Evolutionary conservation across 2,113 vertebrate species (phyloP).

Genomic region (Anarrhichthys ocellatus): DNA sequence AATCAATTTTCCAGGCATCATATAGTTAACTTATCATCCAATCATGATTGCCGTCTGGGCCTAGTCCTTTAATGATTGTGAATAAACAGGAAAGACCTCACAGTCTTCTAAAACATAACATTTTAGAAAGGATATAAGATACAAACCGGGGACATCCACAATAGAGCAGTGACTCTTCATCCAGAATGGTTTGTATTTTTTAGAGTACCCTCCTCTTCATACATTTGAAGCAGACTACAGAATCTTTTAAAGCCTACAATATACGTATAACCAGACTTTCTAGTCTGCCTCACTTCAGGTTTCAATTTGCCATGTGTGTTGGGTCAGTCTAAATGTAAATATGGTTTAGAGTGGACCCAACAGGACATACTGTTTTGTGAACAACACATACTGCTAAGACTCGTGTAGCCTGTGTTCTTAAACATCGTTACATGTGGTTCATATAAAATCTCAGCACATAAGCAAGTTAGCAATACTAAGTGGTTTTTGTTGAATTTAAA

Average conservation of each 20-base stretch:
- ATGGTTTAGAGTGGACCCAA: neutral
- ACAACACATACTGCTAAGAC: neutral
- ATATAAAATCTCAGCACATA: neutral
- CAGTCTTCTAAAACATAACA: neutral
- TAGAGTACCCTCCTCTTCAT: neutral
- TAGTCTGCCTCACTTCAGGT: neutral
- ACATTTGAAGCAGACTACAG: neutral
- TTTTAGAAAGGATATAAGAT: constrained; percentile 6
- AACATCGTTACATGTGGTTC: neutral
- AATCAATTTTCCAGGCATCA: neutral
- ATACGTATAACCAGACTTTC: neutral
- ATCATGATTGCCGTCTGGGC: neutral
- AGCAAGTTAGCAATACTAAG: neutral
- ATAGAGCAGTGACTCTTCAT: neutral
- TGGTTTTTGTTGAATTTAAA: neutral
- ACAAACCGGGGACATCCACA: constrained; percentile 5
- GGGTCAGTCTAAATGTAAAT: neutral
- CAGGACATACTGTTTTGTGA: neutral
- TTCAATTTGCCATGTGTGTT: neutral
- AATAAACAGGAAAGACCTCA: neutral
- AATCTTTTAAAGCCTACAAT: too few species aligned
- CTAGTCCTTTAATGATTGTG: neutral
- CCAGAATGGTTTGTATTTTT: neutral
- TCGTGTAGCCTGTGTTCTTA: neutral
- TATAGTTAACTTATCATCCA: constrained; percentile 19